Conservation (phyloP, 2,113 vertebrate genomes). For the Mormyrus lacerda region DNA sequence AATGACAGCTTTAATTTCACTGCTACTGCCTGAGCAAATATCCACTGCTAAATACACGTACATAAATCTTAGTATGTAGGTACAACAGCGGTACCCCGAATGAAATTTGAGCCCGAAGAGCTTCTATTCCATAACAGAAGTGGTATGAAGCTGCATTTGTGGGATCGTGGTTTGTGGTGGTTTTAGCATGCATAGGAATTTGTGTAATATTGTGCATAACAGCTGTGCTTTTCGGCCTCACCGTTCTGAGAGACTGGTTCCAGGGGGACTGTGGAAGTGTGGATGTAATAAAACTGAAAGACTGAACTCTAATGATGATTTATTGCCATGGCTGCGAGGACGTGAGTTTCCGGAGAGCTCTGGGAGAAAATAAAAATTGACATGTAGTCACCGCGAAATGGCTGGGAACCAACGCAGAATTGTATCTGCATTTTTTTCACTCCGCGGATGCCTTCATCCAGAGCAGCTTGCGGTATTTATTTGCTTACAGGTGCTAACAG, state of each 20-base stretch:
- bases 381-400: not conserved
- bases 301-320: slow-evolving; percentile 35
- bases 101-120: not conserved
- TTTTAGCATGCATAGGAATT: not conserved
- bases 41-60: not conserved
- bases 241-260: not conserved
- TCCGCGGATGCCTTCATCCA: not conserved
- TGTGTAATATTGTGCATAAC: not conserved
- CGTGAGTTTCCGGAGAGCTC: not conserved
- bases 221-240: not conserved
- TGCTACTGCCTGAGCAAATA: not conserved
- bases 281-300: slow-evolving; percentile 34
- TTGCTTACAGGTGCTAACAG: not conserved
- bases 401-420: not conserved
- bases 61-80: not conserved
- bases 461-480: not conserved
- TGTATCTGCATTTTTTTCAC: not conserved
- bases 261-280: slow-evolving; percentile 16
- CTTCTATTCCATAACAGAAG: not conserved
- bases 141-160: not conserved
- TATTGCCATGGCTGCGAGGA: slow-evolving; percentile 24
- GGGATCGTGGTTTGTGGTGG: not conserved
- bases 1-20: not conserved
- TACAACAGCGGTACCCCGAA: not conserved
- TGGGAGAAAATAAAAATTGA: not conserved